These are phyloP conservation scores for Ondatra zibethicus DNA, from an alignment of 2,113 vertebrate genomes.

Conservation along the genomic window DNA sequence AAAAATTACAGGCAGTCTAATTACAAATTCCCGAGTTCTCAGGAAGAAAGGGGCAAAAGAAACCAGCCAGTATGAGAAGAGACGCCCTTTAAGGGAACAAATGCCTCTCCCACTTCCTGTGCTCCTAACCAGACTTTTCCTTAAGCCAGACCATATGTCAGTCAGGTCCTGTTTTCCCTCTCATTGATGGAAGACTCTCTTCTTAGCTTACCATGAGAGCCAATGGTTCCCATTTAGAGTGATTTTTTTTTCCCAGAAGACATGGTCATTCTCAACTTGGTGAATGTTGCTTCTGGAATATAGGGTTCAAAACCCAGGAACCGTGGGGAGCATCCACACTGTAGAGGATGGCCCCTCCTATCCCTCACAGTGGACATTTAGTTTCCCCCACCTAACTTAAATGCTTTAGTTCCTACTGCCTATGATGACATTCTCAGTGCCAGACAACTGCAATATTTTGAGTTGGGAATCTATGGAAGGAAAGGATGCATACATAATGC, in stretches of 20 bases:
- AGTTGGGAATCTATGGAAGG: not conserved
- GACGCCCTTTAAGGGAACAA: not conserved
- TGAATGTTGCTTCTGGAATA: not conserved
- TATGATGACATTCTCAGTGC: not conserved
- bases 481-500: not conserved
- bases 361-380: not conserved
- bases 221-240: not conserved
- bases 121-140: not conserved
- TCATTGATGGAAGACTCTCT: not conserved
- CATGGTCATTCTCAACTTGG: not conserved
- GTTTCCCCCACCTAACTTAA: not conserved
- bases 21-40: not conserved
- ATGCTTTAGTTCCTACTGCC: not conserved
- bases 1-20: not conserved
- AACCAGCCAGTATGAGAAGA: not conserved
- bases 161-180: not conserved
- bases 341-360: not conserved
- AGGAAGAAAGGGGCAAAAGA: not conserved
- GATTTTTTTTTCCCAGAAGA: not conserved
- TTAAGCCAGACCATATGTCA: not conserved
- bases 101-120: no score
- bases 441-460: not conserved
- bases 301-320: not conserved
- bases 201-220: not conserved
- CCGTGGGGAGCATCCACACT: not conserved